Base-by-base conservation (phyloP, 2,888 invertebrate species). In the Cetonia aurata region DNA sequence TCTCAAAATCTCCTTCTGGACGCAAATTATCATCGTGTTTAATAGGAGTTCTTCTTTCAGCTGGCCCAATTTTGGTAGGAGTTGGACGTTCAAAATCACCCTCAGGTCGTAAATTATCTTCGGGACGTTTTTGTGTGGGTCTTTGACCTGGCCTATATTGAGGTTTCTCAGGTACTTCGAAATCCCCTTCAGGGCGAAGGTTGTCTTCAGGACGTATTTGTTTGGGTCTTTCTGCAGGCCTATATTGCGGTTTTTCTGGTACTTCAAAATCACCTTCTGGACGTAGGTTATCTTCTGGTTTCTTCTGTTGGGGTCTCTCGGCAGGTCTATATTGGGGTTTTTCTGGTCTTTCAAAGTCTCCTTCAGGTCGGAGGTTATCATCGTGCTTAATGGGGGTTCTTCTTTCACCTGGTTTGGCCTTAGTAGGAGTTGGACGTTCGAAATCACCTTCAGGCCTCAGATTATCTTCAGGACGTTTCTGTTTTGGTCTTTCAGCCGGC, bases 101-200 rank as follows among this genome's bases (percentile, higher is more conserved):
- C 81, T 89, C 88, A 76, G 87, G 87, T 70, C 80, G 83, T 0
- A 91, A 81, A 76, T 91, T 90, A 73, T 91, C 91, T 31, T 83
- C 82, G 0, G 80, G 86, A 73, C 78, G 85, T 87, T 75, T 91
- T 89, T 0, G 89, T 67, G 75, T 78, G 0, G 71, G 15, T 73
- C 79, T 6, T 59, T 80, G 79, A 12, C 80, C 82, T 2, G 84
- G 85, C 0, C 76, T 78, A 77, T 82, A 84, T 62, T 83, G 74
- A 0, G 85, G 81, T 17, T 82, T 83, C 50, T 83, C 82, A 0
- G 82, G 85, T 12, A 83, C 75, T 83, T 79, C 84, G 74, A 83
- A 83, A 1, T 83, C 82, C 82, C 86, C 87, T 37, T 86, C 90
- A 6, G 88, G 85, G 68, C 87, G 80, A 9, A 91, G 82, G 76